Evolutionary conservation across 2,797 vertebrate species (phyloP), one percentile per base, ranked within the genome.

Genomic region (Danio albolineatus): DNA sequence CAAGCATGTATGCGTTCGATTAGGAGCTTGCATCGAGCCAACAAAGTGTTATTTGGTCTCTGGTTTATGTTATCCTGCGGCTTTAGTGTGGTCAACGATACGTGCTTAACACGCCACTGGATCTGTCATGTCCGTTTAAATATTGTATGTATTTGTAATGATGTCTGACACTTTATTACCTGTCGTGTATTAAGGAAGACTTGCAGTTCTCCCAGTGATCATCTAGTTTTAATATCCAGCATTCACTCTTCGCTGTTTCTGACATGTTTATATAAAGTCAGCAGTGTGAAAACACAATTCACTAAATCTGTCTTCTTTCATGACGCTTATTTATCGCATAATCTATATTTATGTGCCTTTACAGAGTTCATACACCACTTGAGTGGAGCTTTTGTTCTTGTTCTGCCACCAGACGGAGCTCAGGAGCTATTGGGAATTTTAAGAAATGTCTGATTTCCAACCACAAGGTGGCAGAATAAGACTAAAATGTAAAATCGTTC

Each of bases 391-490:
- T n/a, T 49, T 17, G 12, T 28, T 76, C 19, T 28, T 46, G 13
- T 54, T 66, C 38, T 12, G 39, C 39, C 61, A 36, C 46, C 28
- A 49, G 65, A 13, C 19, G 28, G 48, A 43, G 59, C 44, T 13
- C 36, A 14, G n/a, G 56, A 61, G 14, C 48, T 17, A 41, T 5
- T 71, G 36, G 17, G 46, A 38, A 44, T 56, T 53, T 41, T 9
- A 56, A 13, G 10, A 14, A 2, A 4, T 4, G 17, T 43, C 5
- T 10, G 19, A 7, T 64, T 65, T 72, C 10, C 6, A 16, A 56
- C 49, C 78, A 79, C 49, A 38, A 19, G 69, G 51, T 48, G 49
- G 48, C 60, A 56, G 69, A 38, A 54, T 28, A 28, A 73, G 67
- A 56, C 8, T 46, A 61, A 39, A 75, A 17, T 2, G 0, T 38